phyloP scores from a whole-genome alignment of 2,113 vertebrate species.

The Haemorhous mexicanus region DNA sequence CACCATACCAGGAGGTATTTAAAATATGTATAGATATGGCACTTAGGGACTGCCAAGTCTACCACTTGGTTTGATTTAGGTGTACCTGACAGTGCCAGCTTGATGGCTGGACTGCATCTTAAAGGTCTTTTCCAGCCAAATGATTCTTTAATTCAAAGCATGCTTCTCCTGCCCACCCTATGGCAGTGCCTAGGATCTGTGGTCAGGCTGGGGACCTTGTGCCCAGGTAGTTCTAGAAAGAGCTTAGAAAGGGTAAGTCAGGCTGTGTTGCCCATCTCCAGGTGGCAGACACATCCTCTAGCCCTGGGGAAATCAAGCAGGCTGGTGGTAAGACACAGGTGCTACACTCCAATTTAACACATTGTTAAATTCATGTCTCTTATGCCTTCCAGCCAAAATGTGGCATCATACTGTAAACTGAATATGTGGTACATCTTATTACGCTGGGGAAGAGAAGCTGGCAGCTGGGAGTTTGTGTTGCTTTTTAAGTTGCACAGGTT shows the following conservation, averaged over 20 bases:
- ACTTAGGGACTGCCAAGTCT: not conserved
- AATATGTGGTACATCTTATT: not conserved
- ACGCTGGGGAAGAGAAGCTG: not conserved
- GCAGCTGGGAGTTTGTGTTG: not conserved
- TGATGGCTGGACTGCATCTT: not conserved
- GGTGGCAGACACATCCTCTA: not conserved
- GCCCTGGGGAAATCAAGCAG: slow-evolving; percentile 14
- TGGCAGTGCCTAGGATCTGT: accelerated
- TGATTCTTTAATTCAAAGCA: not conserved
- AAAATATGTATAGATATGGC: not conserved
- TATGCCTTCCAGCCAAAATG: slow-evolving; percentile 31
- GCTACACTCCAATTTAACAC: slow-evolving; percentile 5
- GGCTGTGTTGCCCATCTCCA: not conserved
- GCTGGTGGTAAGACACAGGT: not conserved
- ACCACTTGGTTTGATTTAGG: not conserved
- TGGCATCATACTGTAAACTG: not conserved
- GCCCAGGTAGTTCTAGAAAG: not conserved
- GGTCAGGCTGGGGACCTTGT: accelerated
- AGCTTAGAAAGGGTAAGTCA: not conserved
- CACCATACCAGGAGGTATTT: not conserved
- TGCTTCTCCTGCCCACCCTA: not conserved
- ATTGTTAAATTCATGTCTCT: slow-evolving; percentile 14
- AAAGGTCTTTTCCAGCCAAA: not conserved
- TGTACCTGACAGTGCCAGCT: not conserved
- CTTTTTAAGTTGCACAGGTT: slow-evolving; percentile 1